Percentiles rank a stretch among this genome's conserved stretches.
Evolutionary conservation across 92 coral and sea anemone species (phyloP).

Genomic region (Diadumene lineata): DNA sequence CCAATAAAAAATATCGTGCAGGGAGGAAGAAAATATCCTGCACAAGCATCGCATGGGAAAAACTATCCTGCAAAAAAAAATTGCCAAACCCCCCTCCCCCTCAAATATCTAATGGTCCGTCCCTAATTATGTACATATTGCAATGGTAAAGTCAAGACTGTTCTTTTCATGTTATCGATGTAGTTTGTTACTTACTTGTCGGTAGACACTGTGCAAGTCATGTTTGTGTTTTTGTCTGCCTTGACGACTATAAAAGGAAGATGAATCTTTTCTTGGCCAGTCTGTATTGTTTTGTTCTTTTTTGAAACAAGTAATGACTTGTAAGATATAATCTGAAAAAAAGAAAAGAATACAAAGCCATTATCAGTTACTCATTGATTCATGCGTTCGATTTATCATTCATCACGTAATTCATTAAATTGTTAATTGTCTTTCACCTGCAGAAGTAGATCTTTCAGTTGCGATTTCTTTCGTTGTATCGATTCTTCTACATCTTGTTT

Average conservation of each 20-base stretch:
- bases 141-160: no score
- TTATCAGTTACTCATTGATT: background rate
- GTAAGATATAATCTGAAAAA: conserved; percentile 2
- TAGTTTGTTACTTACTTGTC: conserved; percentile 14
- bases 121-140: no score
- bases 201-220: background rate
- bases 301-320: background rate
- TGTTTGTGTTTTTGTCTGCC: background rate
- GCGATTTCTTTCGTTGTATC: conserved; percentile 23
- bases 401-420: background rate
- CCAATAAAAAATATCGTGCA: no score
- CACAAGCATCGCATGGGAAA: no score
- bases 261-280: background rate
- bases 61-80: no score
- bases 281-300: background rate
- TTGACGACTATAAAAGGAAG: conserved; percentile 14
- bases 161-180: no score
- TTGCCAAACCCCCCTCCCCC: no score
- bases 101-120: no score
- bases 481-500: conserved; percentile 13
- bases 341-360: background rate
- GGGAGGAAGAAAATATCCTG: no score
- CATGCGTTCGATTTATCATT: background rate
- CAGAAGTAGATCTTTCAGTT: conserved; percentile 15
- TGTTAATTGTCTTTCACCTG: background rate